phyloP scores from a whole-genome alignment of 2,797 vertebrate genomes.

The Poecile montanus region DNA sequence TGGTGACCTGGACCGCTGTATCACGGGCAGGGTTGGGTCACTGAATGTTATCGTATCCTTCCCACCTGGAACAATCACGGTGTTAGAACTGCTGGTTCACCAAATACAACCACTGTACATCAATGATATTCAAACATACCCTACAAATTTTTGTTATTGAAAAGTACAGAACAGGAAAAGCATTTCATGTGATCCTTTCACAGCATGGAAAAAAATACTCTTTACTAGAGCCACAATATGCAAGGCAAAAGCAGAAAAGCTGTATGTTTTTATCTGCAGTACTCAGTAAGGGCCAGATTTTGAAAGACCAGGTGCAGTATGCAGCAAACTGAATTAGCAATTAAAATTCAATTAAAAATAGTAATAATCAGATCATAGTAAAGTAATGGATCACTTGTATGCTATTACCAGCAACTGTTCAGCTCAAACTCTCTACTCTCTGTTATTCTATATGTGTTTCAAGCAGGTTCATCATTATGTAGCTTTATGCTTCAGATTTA shows the following conservation, averaged over 20 bases:
- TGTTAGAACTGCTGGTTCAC: neutral
- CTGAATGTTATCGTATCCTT: slow-evolving; percentile 81
- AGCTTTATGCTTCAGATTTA: neutral
- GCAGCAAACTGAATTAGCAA: slow-evolving; percentile 1
- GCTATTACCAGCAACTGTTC: neutral
- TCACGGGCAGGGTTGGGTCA: slow-evolving; percentile 72
- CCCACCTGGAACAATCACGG: slow-evolving; percentile 78
- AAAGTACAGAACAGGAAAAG: neutral
- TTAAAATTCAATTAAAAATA: slow-evolving; percentile 16
- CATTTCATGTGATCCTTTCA: slow-evolving; percentile 39
- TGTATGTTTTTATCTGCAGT: neutral
- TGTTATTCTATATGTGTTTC: neutral
- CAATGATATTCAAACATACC: neutral
- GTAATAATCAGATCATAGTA: slow-evolving; percentile 6
- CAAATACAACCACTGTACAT: neutral
- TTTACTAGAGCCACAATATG: neutral
- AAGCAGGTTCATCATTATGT: neutral
- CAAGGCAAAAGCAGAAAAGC: neutral
- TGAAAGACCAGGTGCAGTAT: neutral
- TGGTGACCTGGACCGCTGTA: slow-evolving; percentile 77
- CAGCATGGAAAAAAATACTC: neutral
- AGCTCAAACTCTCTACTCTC: neutral
- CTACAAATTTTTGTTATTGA: neutral
- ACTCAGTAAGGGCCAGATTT: neutral
- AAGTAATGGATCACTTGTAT: slow-evolving; percentile 35